Percentiles rank a stretch among this genome's conserved stretches.
phyloP scores from a whole-genome alignment of 53 echinoderm and acorn worm species.

The Holothuria leucospilota region DNA sequence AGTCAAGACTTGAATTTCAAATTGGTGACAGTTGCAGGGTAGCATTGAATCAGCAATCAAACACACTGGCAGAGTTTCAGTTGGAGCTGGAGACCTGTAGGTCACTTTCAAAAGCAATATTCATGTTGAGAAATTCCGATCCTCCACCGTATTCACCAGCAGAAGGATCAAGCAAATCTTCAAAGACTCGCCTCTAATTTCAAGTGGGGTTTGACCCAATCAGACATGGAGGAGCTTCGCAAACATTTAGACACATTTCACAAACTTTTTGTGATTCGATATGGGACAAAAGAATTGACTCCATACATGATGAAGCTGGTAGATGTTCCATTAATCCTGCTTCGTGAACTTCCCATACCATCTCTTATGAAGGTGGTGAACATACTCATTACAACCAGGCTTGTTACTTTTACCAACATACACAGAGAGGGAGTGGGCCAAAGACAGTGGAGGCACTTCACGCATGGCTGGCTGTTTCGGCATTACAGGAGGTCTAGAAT shows the following conservation, averaged over 20 bases:
- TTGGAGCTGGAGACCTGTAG: neutral
- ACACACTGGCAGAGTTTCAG: neutral
- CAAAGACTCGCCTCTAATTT: neutral
- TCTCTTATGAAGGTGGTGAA: constrained; percentile 18
- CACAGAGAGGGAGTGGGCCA: constrained; percentile 11
- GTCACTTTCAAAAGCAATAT: neutral
- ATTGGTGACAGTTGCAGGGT: neutral
- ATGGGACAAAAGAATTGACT: neutral
- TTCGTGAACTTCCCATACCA: too few species aligned
- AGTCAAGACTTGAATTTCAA: neutral
- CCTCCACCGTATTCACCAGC: neutral
- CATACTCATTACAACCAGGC: constrained; percentile 11
- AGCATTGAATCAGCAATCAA: neutral
- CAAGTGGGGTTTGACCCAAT: neutral
- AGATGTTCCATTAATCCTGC: neutral
- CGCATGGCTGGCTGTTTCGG: neutral
- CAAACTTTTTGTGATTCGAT: constrained; percentile 15
- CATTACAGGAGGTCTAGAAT: constrained; percentile 16
- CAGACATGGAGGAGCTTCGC: neutral
- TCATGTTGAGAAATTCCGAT: constrained; percentile 6
- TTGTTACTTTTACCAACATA: constrained; percentile 13
- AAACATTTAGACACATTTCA: constrained; percentile 10
- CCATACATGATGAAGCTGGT: constrained; percentile 6
- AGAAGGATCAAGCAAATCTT: neutral
- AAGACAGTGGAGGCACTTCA: neutral